Percentiles rank a stretch among this genome's conserved stretches.
Conservation (phyloP, 2,797 vertebrate genomes). For the Hydrophis major region DNA sequence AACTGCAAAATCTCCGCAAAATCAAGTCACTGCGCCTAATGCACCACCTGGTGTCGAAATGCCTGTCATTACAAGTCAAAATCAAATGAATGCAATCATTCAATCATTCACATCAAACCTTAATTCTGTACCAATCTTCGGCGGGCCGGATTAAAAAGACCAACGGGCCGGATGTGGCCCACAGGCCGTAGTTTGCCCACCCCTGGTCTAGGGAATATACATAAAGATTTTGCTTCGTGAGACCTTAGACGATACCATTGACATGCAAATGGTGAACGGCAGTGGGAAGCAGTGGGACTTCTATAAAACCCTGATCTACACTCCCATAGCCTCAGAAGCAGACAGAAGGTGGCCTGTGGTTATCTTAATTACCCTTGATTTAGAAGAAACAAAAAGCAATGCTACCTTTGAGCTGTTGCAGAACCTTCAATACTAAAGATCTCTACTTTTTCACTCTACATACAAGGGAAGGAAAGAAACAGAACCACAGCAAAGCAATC, state of each 20-base stretch:
- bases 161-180: too few relatives aligned
- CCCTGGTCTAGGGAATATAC: neutral
- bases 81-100: too few relatives aligned
- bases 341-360: neutral
- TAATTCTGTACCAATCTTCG: too few relatives aligned
- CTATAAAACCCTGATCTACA: neutral
- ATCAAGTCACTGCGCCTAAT: too few relatives aligned
- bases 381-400: neutral
- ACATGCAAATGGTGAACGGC: neutral
- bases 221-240: neutral
- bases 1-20: too few relatives aligned
- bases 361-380: neutral
- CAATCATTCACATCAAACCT: too few relatives aligned
- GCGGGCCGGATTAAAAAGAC: too few relatives aligned
- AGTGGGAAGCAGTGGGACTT: neutral
- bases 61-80: too few relatives aligned
- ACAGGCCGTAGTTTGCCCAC: too few relatives aligned
- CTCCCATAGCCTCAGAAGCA: neutral
- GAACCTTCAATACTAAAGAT: neutral
- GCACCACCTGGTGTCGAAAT: too few relatives aligned
- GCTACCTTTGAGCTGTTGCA: neutral
- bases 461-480: neutral
- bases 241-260: neutral
- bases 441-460: neutral
- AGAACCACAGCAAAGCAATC: neutral